These are phyloP conservation scores for Pogonophryne albipinna DNA, from an alignment of 2,797 vertebrate species.

Conservation along the genomic window DNA sequence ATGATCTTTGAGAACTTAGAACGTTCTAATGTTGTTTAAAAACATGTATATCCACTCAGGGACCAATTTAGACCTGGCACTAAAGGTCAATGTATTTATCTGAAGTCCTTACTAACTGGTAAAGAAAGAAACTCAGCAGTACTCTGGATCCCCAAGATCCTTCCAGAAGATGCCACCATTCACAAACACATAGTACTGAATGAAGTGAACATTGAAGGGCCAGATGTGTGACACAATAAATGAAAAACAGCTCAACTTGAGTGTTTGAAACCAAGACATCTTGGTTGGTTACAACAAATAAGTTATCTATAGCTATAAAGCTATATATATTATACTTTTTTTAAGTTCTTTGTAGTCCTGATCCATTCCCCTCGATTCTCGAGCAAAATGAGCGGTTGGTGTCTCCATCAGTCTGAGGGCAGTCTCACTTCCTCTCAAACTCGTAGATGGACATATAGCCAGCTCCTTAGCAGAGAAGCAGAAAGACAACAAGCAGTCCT, in stretches of 20 bases:
- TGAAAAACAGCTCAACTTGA: constrained; percentile 32
- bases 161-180: constrained; percentile 1
- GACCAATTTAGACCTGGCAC: not conserved
- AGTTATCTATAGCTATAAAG: not conserved
- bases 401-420: constrained; percentile 23
- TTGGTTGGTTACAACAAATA: constrained; percentile 31
- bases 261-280: constrained; percentile 35
- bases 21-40: constrained; percentile 1
- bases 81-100: not conserved
- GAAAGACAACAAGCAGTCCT: constrained; percentile 52
- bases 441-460: constrained; percentile 21
- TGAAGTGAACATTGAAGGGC: constrained; percentile 12
- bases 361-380: constrained; percentile 56
- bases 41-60: not conserved
- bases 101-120: not conserved
- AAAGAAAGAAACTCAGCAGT: constrained; percentile 8
- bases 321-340: not conserved
- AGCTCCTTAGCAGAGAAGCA: constrained; percentile 38
- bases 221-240: constrained; percentile 31
- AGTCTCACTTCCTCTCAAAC: constrained; percentile 18
- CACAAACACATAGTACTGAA: constrained; percentile 4
- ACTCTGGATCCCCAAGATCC: constrained; percentile 6
- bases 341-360: constrained; percentile 49
- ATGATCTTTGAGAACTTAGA: constrained; percentile 11
- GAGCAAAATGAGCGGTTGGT: constrained; percentile 13